A percentile compares a stretch with the other conserved stretches of the same genome.
Conservation (phyloP, 2,113 vertebrate species). For the Apodemus sylvaticus region DNA sequence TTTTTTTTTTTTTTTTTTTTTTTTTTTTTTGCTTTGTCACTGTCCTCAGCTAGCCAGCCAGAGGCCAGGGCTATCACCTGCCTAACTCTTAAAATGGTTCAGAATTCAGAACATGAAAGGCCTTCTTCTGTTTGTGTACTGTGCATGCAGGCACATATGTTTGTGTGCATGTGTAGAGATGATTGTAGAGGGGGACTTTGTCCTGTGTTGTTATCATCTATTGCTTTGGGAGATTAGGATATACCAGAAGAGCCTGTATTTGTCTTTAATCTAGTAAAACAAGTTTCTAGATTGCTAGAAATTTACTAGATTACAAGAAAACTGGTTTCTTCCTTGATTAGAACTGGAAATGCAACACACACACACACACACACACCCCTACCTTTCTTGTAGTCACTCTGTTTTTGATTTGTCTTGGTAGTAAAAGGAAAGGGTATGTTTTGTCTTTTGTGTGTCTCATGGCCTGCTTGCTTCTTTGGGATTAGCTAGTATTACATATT, state of each 20-base stretch:
- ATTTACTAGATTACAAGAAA: no score
- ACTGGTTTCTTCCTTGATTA: neutral
- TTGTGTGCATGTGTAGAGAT: neutral
- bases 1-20: no score
- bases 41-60: neutral
- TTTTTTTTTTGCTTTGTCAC: neutral
- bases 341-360: neutral
- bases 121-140: neutral
- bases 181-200: neutral
- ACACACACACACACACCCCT: neutral
- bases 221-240: neutral
- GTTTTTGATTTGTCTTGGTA: neutral
- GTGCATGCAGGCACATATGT: neutral
- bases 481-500: neutral
- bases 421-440: neutral
- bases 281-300: neutral
- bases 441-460: neutral
- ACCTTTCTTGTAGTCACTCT: neutral
- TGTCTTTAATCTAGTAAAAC: neutral
- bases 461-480: neutral
- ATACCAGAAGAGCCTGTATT: neutral
- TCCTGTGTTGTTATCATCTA: neutral
- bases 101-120: neutral
- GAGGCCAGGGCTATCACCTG: fast-evolving
- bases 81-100: neutral